A percentile compares a stretch with the other conserved stretches of the same genome.
phyloP scores from a whole-genome alignment of 2,113 vertebrate species.

The Anolis carolinensis region DNA sequence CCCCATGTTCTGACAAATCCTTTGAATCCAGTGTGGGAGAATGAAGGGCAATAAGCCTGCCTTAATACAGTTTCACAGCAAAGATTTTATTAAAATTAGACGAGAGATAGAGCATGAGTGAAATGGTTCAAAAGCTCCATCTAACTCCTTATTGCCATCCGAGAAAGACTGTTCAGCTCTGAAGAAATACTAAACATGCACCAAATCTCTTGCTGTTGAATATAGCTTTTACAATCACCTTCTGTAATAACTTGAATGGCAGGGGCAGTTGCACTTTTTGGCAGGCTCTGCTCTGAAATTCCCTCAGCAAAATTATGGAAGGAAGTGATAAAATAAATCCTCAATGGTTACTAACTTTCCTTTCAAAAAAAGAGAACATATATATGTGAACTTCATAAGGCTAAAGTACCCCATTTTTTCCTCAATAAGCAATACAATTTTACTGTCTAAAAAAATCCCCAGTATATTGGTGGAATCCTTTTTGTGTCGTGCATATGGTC shows the following conservation, averaged over 20 bases:
- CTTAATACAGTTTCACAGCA: slow-evolving; percentile 68
- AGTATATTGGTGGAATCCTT: too few species aligned
- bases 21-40: slow-evolving; percentile 28
- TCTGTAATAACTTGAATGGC: slow-evolving; percentile 72
- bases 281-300: slow-evolving; percentile 65
- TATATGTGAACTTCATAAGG: slow-evolving; percentile 62
- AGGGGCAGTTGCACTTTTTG: slow-evolving; percentile 65
- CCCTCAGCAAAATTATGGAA: slow-evolving; percentile 58
- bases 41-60: slow-evolving; percentile 51
- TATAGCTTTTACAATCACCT: slow-evolving; percentile 72
- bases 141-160: slow-evolving; percentile 74
- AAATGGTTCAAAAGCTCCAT: slow-evolving; percentile 65
- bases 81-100: slow-evolving; percentile 70
- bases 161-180: slow-evolving; percentile 71
- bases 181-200: slow-evolving; percentile 66
- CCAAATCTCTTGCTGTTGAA: slow-evolving; percentile 74
- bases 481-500: too few species aligned
- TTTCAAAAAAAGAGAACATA: slow-evolving; percentile 62
- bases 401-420: slow-evolving; percentile 58
- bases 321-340: slow-evolving; percentile 66
- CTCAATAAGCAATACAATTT: background rate
- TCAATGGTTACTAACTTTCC: slow-evolving; percentile 72
- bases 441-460: background rate
- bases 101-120: slow-evolving; percentile 52
- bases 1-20: slow-evolving; percentile 7